These are phyloP conservation scores for Cryptophagus acutangulus DNA, from an alignment of 2,888 invertebrate genomes.

Conservation along the genomic window DNA sequence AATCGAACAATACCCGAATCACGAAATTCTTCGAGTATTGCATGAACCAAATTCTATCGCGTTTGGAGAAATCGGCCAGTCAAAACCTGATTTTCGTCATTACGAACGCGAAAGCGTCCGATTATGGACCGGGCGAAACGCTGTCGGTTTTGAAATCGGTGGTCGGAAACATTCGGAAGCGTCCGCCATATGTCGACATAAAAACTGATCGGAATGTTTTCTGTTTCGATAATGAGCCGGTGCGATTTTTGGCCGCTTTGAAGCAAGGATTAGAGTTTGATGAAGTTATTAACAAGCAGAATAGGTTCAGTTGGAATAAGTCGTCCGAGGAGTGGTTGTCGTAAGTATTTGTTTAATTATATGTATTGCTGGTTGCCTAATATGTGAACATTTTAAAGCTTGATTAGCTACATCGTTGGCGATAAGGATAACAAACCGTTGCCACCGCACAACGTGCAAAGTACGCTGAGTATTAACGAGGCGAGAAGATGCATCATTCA, in stretches of 20 bases:
- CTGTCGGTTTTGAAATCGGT: conserved; percentile 25
- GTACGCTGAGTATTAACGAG: conserved; percentile 40
- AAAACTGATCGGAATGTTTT: conserved; percentile 31
- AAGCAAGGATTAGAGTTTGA: conserved; percentile 26
- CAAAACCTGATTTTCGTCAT: conserved; percentile 36
- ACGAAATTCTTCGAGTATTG: conserved; percentile 35
- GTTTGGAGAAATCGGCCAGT: conserved; percentile 34
- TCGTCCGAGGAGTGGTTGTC: conserved; percentile 22
- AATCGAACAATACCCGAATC: conserved; percentile 29
- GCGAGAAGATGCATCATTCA: conserved; percentile 38
- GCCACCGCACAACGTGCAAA: conserved; percentile 36
- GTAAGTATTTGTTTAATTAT: conserved; percentile 10
- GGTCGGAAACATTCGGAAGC: conserved; percentile 16
- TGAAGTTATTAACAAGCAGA: conserved; percentile 18
- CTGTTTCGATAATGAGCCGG: conserved; percentile 36
- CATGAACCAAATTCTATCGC: conserved; percentile 35
- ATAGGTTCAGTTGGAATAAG: conserved; percentile 29
- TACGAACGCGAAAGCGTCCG: conserved; percentile 31
- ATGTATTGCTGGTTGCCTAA: no score
- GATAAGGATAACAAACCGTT: conserved; percentile 25
- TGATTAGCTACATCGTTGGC: conserved; percentile 36
- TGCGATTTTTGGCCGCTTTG: conserved; percentile 30
- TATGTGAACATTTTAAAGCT: no score
- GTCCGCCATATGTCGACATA: conserved; percentile 27
- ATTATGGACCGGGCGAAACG: conserved; percentile 36